Base-by-base conservation (phyloP, 2,113 vertebrate species). In the Malurus alboscapulatus region DNA sequence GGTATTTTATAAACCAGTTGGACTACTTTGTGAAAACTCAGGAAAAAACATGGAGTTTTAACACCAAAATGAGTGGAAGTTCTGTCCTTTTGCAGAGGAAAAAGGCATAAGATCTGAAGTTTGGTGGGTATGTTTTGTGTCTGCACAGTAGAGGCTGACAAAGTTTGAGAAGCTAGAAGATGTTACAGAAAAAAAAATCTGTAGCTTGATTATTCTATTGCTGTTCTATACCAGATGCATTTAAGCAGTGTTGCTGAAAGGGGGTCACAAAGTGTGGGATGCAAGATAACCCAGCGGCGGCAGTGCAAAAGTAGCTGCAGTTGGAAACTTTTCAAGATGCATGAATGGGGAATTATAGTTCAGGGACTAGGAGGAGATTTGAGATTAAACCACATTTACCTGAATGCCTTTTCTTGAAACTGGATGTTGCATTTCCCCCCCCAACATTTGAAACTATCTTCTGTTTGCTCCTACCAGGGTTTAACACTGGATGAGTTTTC, bases 401-500 rank as follows among this genome's bases (percentile, higher is more conserved):
- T 45, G 53, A 90, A 65, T 76, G 24, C 58, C 75, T 94, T 91
- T 79, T 75, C 26, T 91, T 88, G 54, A 85, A 87, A 80, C 26
- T 68, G 45, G 45, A 9, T 88, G 16, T 57, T 94, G 34, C 44
- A 20, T 80, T 88, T 45, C 1, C 2, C 42, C 42, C 62, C 36
- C 62, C 16, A 8, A 8, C 14, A 10, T 77, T 92, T 83, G 55
- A 93, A 96, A 86, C 24, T 69, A 55, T 71, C 83, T 90, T 92
- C 59, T 88, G 59, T 92, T 93, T 94, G 88, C 76, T 90, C 59
- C 67, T 93, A 86, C 51, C 75, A 90, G 73, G 61, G 24, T 83
- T 92, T 94, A 86, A 86, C 61, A 80, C 68, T 93, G 79, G 51
- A 73, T 92, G 73, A 90, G 76, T 93, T 94, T 92, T 91, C 79